Base-by-base conservation (phyloP, 2,797 vertebrate species). In the Gallinago solitaria region DNA sequence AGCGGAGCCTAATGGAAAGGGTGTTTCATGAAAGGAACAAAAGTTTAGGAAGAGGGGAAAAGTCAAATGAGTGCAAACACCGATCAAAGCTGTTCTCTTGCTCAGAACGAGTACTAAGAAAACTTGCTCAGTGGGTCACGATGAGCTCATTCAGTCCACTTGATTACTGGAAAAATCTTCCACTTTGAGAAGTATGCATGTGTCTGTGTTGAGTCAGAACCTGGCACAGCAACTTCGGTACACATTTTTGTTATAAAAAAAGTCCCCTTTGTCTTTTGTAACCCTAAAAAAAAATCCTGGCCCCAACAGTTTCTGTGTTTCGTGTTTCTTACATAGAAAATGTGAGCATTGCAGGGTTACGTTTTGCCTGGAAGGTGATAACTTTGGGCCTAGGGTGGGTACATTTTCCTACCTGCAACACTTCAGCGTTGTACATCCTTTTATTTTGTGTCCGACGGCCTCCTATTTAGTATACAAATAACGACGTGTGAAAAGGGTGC, bases 91-190 rank as follows among this genome's bases (percentile, higher is more conserved):
- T 30, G 39, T 84, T 89, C 57, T 87, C 68, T 95, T 93, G 83
- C 75, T 94, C 93, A 95, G 61, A 94, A 85, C 1, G 35, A 94
- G 77, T 92, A 94, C 87, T 95, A 69, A 96, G 93, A 95, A 94
- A 94, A 95, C 90, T 95, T 95, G 90, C 95, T 96, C 94, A 95
- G 89, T 96, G 90, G 95, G 95, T 95, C 89, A 85, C 0, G 95
- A 96, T 96, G 96, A 97, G 83, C 91, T 97, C 94, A 96, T 97
- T 95, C 81, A 89, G 91, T 94, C 86, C 84, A 75, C 75, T 95
- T 7, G 30, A 75, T 97, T 97, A 97, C 96, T 92, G 96, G 96
- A 97, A 97, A 96, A 96, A 95, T 86, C 84, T 94, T 95, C 68
- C 79, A 89, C 93, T 97, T 92, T 83, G 88, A 92, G 92, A 88